phyloP scores from a whole-genome alignment of 2,888 invertebrate species.

The Chymomyza caudatula region DNA sequence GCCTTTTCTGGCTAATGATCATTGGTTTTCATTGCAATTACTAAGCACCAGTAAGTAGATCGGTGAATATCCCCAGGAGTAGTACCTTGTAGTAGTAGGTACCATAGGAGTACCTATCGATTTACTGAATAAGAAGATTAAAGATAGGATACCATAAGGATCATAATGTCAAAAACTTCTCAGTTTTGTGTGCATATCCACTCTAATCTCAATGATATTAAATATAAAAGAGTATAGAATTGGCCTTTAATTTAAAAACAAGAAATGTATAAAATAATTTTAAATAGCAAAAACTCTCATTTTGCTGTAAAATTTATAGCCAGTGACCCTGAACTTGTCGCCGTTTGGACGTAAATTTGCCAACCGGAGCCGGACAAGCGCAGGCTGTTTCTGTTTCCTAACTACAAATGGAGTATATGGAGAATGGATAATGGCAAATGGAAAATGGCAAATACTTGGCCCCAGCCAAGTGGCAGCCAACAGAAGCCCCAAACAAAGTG shows the following conservation, averaged over 20 bases:
- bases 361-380: neutral
- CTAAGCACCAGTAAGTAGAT: too few species aligned
- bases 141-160: too few species aligned
- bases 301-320: slow-evolving; percentile 23
- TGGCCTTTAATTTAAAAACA: neutral
- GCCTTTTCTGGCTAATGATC: too few species aligned
- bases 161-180: too few species aligned
- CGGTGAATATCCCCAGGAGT: too few species aligned
- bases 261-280: slow-evolving; percentile 5
- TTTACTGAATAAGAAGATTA: too few species aligned
- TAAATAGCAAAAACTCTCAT: slow-evolving; percentile 4
- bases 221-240: neutral
- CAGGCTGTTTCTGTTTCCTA: neutral
- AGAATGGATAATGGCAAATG: neutral
- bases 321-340: slow-evolving; percentile 55
- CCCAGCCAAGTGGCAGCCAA: neutral
- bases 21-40: too few species aligned
- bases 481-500: slow-evolving; percentile 19
- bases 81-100: too few species aligned
- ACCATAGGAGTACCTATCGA: too few species aligned
- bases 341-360: slow-evolving; percentile 2
- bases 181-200: too few species aligned
- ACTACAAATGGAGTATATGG: neutral
- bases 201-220: too few species aligned
- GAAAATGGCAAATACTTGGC: neutral